Percentiles rank a stretch among this genome's conserved stretches.
Evolutionary conservation across 1,140 invertebrate genomes (phyloP).

Genomic region (Galleria mellonella): DNA sequence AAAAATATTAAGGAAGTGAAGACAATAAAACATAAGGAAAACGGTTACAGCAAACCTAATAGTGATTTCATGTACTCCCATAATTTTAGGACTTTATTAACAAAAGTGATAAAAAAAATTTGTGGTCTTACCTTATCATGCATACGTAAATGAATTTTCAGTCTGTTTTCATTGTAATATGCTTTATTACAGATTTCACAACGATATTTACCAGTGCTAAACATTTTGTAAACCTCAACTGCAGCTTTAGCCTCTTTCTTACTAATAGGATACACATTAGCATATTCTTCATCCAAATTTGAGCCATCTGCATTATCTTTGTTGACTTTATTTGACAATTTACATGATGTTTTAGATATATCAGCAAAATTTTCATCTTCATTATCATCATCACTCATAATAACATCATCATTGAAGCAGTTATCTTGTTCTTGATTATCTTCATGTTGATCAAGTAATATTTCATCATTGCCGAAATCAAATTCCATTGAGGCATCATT

Average conservation of each 20-base stretch:
- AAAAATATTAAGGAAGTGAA: no score
- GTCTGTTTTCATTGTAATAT: conserved; percentile 38
- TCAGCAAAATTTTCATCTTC: neutral
- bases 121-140: conserved; percentile 43
- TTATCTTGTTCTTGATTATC: conserved; percentile 8
- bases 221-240: conserved; percentile 49
- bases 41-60: no score
- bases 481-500: neutral
- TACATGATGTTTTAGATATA: neutral
- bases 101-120: conserved; percentile 5
- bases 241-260: conserved; percentile 47
- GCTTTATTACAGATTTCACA: conserved; percentile 40
- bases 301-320: conserved; percentile 30
- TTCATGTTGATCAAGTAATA: conserved; percentile 5
- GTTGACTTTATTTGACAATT: conserved; percentile 10
- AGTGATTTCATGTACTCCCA: no score
- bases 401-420: conserved; percentile 11
- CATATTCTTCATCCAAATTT: conserved; percentile 52
- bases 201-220: conserved; percentile 31
- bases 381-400: conserved; percentile 9
- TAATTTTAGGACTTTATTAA: no score
- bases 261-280: conserved; percentile 37
- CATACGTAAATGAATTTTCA: conserved; percentile 49
- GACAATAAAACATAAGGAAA: no score
- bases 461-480: conserved; percentile 16